phyloP scores from a whole-genome alignment of 2,888 invertebrate genomes.

The Ectemnius lituratus region DNA sequence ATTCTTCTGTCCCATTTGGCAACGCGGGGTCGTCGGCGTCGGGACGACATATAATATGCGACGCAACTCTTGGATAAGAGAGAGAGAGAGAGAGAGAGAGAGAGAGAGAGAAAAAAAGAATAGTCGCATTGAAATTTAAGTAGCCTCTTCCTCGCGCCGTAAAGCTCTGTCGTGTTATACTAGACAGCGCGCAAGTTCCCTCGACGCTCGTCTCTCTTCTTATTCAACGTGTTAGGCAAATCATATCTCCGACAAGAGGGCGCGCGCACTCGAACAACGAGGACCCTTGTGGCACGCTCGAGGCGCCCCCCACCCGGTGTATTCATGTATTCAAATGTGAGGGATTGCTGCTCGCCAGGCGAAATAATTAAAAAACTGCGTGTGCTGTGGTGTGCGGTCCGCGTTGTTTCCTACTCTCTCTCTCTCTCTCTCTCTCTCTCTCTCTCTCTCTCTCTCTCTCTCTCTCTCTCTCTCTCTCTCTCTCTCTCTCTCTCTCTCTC shows the following conservation, averaged over 20 bases:
- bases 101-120: background rate
- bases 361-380: background rate
- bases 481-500: too few relatives aligned
- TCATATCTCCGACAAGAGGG: background rate
- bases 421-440: too few relatives aligned
- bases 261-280: too few relatives aligned
- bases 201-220: background rate
- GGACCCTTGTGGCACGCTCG: too few relatives aligned
- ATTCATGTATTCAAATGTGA: constrained; percentile 10
- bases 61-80: background rate
- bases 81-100: background rate
- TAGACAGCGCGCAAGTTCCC: background rate
- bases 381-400: too few relatives aligned
- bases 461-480: too few relatives aligned
- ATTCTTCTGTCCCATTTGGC: background rate
- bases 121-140: background rate
- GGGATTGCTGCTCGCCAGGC: background rate
- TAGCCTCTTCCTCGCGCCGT: background rate
- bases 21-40: background rate
- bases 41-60: too few relatives aligned
- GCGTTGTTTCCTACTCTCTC: too few relatives aligned
- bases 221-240: constrained; percentile 3
- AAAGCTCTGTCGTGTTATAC: too few relatives aligned
- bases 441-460: too few relatives aligned
- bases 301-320: too few relatives aligned